These are phyloP conservation scores for Hippocampus barbouri DNA, from an alignment of 2,113 vertebrate genomes.

Conservation along the genomic window DNA sequence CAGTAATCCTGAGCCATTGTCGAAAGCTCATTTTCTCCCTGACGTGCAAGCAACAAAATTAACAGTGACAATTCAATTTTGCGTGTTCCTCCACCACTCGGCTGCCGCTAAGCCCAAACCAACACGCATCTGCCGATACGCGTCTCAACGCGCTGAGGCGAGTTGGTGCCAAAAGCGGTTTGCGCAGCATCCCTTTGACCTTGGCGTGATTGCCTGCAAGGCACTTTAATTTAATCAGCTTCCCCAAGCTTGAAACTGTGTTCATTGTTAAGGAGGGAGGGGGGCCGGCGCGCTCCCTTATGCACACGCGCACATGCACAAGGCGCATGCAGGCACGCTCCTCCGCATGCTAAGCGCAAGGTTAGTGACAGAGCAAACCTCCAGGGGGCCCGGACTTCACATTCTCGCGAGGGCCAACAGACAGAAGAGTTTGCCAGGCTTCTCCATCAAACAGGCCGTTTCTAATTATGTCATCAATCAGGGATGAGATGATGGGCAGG, in stretches of 20 bases:
- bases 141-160: conserved; percentile 50
- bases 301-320: conserved; percentile 22
- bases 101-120: conserved; percentile 36
- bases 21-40: conserved; percentile 54
- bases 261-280: conserved; percentile 65
- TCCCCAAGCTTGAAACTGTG: conserved; percentile 62
- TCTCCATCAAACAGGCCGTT: conserved; percentile 63
- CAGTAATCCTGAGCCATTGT: conserved; percentile 42
- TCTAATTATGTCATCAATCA: conserved; percentile 74
- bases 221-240: conserved; percentile 77
- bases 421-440: conserved; percentile 61
- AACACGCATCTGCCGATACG: conserved; percentile 59
- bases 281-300: conserved; percentile 18
- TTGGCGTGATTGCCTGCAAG: conserved; percentile 73
- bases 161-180: conserved; percentile 65
- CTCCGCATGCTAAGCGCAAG: conserved; percentile 41
- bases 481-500: conserved; percentile 55
- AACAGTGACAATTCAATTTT: conserved; percentile 74
- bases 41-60: conserved; percentile 62
- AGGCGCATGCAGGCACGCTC: conserved; percentile 24
- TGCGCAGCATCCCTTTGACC: conserved; percentile 69
- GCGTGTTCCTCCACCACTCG: conserved; percentile 43
- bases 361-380: conserved; percentile 52
- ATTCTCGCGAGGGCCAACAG: conserved; percentile 56
- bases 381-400: conserved; percentile 49